A percentile compares a stretch with the other conserved stretches of the same genome.
Evolutionary conservation across 2,113 vertebrate genomes (phyloP).

Genomic region (Cynocephalus volans): DNA sequence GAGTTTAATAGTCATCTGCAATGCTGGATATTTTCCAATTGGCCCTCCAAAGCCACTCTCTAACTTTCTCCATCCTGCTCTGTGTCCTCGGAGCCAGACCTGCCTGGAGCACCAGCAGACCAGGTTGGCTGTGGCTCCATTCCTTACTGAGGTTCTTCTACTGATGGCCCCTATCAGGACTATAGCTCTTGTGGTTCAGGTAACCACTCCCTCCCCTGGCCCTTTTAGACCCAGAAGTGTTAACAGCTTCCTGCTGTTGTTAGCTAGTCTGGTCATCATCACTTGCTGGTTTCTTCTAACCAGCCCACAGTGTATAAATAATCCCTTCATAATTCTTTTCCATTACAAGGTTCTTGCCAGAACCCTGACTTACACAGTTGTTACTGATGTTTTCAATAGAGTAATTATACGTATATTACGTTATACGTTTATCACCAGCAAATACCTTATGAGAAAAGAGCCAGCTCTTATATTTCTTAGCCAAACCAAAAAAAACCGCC

Average conservation of each 20-base stretch:
- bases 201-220: neutral
- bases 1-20: neutral
- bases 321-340: neutral
- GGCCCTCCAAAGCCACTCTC: neutral
- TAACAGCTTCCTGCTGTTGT: neutral
- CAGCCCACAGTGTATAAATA: neutral
- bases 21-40: conserved; percentile 13
- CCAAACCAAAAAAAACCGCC: conserved; percentile 22
- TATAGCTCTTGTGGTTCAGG: neutral
- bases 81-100: neutral
- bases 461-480: conserved; percentile 5
- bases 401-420: neutral
- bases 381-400: conserved; percentile 1
- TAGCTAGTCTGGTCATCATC: neutral
- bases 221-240: neutral
- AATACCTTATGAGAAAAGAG: neutral
- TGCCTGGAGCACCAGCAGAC: neutral
- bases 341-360: neutral
- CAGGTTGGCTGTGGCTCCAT: neutral
- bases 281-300: conserved; percentile 4
- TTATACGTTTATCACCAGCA: neutral
- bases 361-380: neutral
- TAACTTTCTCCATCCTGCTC: neutral
- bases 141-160: neutral
- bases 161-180: neutral